Conservation (phyloP, 2,797 vertebrate species). For the Alauda arvensis region DNA sequence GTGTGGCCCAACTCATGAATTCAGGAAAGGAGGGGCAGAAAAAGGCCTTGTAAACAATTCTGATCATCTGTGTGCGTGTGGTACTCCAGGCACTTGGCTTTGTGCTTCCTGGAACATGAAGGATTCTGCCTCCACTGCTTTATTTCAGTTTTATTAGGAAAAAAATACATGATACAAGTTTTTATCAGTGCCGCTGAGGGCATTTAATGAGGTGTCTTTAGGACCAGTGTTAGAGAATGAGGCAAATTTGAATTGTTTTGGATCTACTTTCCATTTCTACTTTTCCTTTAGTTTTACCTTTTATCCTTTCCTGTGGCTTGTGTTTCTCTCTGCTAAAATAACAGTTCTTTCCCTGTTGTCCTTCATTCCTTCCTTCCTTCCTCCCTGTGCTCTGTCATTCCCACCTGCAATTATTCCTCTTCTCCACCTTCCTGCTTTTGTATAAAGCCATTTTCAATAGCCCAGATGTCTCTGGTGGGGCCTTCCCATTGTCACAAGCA, state of each 20-base stretch:
- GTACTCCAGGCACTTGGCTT: neutral
- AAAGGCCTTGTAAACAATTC: neutral
- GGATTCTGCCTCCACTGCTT: neutral
- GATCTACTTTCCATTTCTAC: neutral
- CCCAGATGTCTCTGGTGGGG: neutral
- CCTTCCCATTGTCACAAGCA: neutral
- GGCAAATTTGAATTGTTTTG: neutral
- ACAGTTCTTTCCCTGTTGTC: neutral
- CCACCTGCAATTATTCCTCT: neutral
- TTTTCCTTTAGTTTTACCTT: neutral
- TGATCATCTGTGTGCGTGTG: neutral
- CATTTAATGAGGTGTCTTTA: neutral
- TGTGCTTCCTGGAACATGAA: neutral
- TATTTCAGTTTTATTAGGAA: neutral
- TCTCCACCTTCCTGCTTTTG: slow-evolving; percentile 14
- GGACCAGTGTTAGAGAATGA: neutral
- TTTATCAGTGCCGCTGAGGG: neutral
- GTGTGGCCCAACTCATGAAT: fast-evolving
- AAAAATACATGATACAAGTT: fast-evolving
- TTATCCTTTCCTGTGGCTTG: too few species aligned
- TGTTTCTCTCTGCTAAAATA: neutral
- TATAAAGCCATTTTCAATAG: neutral
- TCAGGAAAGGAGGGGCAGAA: neutral
- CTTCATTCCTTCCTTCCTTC: neutral
- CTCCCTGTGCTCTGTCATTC: neutral